phyloP scores from a whole-genome alignment of 2,888 invertebrate species.

The Amphimallon solstitiale region DNA sequence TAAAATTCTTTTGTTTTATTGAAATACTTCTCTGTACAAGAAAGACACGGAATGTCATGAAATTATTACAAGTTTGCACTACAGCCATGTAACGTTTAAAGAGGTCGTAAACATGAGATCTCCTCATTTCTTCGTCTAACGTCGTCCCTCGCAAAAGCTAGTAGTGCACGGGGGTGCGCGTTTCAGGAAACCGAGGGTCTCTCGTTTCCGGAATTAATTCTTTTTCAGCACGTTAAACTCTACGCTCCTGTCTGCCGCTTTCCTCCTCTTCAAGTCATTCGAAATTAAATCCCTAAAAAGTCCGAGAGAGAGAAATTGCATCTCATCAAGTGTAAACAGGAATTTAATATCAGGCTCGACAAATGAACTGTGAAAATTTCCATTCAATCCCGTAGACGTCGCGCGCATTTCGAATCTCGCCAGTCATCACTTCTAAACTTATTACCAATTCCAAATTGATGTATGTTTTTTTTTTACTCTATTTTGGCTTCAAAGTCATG shows the following conservation, averaged over 20 bases:
- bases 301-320: slow-evolving; percentile 24
- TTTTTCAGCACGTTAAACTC: slow-evolving; percentile 3
- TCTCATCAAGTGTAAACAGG: slow-evolving; percentile 39
- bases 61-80: too few relatives aligned
- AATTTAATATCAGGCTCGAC: slow-evolving; percentile 36
- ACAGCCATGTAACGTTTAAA: too few relatives aligned
- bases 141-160: background rate
- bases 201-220: slow-evolving; percentile 42
- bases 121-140: background rate
- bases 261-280: slow-evolving; percentile 15
- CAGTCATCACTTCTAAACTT: slow-evolving; percentile 36
- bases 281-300: slow-evolving; percentile 35
- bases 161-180: background rate
- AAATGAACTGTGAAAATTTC: slow-evolving; percentile 39
- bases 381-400: slow-evolving; percentile 14
- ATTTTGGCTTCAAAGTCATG: background rate
- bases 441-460: slow-evolving; percentile 32
- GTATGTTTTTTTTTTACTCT: background rate
- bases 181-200: slow-evolving; percentile 8
- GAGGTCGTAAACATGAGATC: too few relatives aligned
- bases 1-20: too few relatives aligned
- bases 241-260: background rate
- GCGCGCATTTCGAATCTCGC: slow-evolving; percentile 3
- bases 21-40: too few relatives aligned
- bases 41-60: too few relatives aligned